Evolutionary conservation across 2,113 vertebrate species (phyloP), one percentile per base, ranked within the genome.

Genomic region (Hyperopisus bebe): DNA sequence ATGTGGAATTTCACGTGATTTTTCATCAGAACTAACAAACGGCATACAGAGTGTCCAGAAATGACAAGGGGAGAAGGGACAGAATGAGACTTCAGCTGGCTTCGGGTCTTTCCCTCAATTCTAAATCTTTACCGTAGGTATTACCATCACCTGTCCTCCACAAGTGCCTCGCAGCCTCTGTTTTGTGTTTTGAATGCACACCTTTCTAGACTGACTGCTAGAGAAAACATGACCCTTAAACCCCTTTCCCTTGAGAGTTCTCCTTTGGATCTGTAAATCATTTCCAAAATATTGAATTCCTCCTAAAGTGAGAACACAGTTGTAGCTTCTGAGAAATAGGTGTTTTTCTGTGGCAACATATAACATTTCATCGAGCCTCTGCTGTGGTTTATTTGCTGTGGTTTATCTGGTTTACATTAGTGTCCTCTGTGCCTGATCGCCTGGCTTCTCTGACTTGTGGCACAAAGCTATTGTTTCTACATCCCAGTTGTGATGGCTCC

Each of bases 331-430:
- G 31, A 93, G 90, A 93, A 92, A 92, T 92, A 93, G 92, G 88
- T 93, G 92, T 91, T 91, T 92, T 91, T 91, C 89, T 94, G 88
- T 88, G 89, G 88, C 90, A 91, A 90, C 92, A 92, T 92, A 86
- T 92, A 93, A 94, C 91, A 93, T 94, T 93, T 94, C 11, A 44
- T 93, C 91, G 91, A 92, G 93, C 92, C 90, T 93, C 93, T 94
- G 89, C 93, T 93, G 92, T 94, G 93, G 93, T 94, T 94, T 93
- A 91, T 93, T 93, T 93, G 92, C 91, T 93, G 92, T 90, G 93
- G 92, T 89, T 93, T 91, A 90, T 91, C 86, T 91, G 92, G 80
- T 92, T 88, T 83, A 89, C 92, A 90, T 92, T 90, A 91, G 44
- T 39, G 31, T 42, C 24, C 50, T 62, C 70, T 8, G 47, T 86